These are phyloP conservation scores for Hemiscyllium ocellatum DNA, from an alignment of 2,113 vertebrate genomes.

Conservation along the genomic window DNA sequence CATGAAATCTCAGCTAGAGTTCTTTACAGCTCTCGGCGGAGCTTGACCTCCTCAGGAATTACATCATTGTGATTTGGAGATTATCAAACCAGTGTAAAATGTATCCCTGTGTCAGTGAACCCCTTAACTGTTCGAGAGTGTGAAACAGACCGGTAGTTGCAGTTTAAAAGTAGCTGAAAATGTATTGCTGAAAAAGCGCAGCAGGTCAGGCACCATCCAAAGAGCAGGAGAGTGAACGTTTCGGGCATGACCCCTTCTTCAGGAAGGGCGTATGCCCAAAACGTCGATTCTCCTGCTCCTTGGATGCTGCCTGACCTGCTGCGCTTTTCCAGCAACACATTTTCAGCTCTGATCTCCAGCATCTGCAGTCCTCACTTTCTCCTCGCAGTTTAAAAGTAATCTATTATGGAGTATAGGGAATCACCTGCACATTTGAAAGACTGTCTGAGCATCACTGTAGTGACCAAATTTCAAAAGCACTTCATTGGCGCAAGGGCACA, in stretches of 20 bases:
- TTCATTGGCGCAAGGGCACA: neutral
- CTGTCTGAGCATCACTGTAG: neutral
- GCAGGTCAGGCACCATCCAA: no score
- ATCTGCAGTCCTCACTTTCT: no score
- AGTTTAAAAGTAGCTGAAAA: neutral
- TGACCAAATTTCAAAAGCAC: neutral
- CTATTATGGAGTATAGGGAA: neutral
- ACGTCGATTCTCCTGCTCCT: no score
- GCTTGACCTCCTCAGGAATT: slow-evolving; percentile 25
- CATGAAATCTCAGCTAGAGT: neutral
- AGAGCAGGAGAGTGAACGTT: no score
- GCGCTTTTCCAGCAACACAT: no score
- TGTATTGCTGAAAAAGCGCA: no score
- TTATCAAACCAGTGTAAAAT: slow-evolving; percentile 19
- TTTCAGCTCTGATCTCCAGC: no score
- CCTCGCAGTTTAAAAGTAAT: neutral
- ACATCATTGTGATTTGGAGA: slow-evolving; percentile 5
- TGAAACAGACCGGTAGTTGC: neutral
- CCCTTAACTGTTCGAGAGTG: neutral
- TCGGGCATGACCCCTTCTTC: no score
- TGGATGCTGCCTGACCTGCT: no score
- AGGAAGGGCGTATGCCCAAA: no score
- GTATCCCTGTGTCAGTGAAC: neutral
- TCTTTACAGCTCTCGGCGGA: neutral
- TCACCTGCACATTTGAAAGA: no score